Evolutionary conservation across 2,113 vertebrate genomes (phyloP), one percentile per base, ranked within the genome.

Genomic region (Gopherus evgoodei): DNA sequence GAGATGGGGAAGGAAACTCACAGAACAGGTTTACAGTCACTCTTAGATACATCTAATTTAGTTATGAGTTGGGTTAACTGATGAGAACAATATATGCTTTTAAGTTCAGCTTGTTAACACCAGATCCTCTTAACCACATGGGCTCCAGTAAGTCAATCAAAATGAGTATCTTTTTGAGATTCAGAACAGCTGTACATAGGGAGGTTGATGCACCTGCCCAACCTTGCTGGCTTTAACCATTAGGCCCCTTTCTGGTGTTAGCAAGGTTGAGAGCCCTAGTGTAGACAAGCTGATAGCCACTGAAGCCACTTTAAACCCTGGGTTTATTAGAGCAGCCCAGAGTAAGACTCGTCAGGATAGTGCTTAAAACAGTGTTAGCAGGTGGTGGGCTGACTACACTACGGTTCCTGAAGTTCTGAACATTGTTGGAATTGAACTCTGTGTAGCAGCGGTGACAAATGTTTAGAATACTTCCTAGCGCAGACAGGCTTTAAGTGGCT

Each of bases 221-320:
- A 16, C 59, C 8, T 21, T 38, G n/a, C 65, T 38, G n/a, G 65
- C n/a, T 72, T 72, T n/a, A 72, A 19, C 19, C 35, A 2, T 38
- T 72, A 38, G 65, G 35, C 7, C 65, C 35, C 8, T 72, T 22
- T 72, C 8, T 0, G n/a, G 53, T 0, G 0, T 56, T 42, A 35
- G 25, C 27, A 29, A 54, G n/a, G 79, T 88, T 89, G 44, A 86
- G 47, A 0, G 0, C 13, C 9, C 9, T 12, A 38, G 35, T 19
- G 44, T 11, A 31, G 59, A 3, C 83, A 81, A 1, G 1, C 4
- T 25, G 42, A 59, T 12, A 59, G 47, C 11, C 78, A 42, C 4
- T 29, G 13, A n/a, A 57, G 87, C 69, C 75, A n/a, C 25, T 89
- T 56, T 50, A 38, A 89, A 17, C 0, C 0, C 24, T 5, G 35